Conservation (phyloP, 2,797 vertebrate genomes). For the Coracias cyanogaster region DNA sequence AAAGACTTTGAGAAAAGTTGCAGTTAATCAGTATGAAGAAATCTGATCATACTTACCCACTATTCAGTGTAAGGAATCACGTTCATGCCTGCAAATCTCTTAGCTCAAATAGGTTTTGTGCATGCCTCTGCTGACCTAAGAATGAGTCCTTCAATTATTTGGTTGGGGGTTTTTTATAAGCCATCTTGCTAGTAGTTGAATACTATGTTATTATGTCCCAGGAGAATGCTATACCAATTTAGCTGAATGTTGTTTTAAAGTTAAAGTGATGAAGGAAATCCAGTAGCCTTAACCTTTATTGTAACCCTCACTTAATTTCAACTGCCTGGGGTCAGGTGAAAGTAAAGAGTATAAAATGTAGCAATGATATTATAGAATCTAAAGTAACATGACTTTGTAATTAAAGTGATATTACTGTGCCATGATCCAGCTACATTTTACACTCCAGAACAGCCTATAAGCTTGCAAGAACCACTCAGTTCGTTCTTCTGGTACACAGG, state of each 20-base stretch:
- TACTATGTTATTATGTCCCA: neutral
- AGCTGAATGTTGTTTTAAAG: constrained; percentile 27
- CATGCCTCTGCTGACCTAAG: neutral
- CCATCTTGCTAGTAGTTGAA: neutral
- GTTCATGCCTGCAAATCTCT: neutral
- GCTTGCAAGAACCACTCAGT: neutral
- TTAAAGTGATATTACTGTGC: neutral
- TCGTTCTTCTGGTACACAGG: neutral
- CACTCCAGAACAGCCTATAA: neutral
- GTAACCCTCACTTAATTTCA: neutral
- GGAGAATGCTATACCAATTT: neutral
- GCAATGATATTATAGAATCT: neutral
- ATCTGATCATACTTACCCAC: neutral
- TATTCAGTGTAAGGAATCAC: neutral
- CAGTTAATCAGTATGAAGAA: neutral
- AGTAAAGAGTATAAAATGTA: neutral
- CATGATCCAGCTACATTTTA: neutral
- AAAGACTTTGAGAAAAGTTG: neutral
- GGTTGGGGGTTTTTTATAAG: neutral
- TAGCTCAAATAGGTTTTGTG: neutral
- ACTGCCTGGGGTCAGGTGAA: neutral
- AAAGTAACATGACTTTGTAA: neutral
- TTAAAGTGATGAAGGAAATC: constrained; percentile 34
- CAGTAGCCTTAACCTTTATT: neutral
- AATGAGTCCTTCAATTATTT: neutral